Conservation (phyloP, 2,888 invertebrate species). For the Sphaerophoria taeniata region DNA sequence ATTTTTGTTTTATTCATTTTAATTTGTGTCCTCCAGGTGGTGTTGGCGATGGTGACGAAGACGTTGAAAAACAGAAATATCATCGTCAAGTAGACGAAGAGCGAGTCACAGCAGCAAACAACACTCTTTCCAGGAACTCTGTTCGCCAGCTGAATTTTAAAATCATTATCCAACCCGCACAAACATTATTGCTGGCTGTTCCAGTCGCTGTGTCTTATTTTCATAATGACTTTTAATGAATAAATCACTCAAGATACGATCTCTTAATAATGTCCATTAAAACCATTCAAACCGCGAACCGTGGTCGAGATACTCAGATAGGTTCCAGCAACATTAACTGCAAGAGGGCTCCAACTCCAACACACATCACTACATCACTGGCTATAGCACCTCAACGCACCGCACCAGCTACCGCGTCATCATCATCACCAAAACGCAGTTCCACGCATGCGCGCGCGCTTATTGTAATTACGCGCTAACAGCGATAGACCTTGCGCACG, state of each 20-base stretch:
- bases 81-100: conserved; percentile 29
- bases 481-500: conserved; percentile 67
- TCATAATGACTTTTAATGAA: conserved; percentile 82
- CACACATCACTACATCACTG: not conserved
- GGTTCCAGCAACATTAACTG: not conserved
- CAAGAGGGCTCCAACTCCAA: conserved; percentile 34
- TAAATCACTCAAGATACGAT: conserved; percentile 83
- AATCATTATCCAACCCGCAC: conserved; percentile 56
- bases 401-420: conserved; percentile 68
- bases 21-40: not conserved
- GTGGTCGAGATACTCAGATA: conserved; percentile 73
- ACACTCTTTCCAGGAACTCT: conserved; percentile 71
- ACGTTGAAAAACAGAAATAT: conserved; percentile 55
- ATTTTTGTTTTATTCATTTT: conserved; percentile 5
- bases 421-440: conserved; percentile 65
- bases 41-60: conserved; percentile 18
- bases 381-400: conserved; percentile 58
- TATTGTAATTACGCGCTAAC: conserved; percentile 75
- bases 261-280: conserved; percentile 82
- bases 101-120: conserved; percentile 26
- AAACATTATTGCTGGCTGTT: conserved; percentile 37
- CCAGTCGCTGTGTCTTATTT: conserved; percentile 68
- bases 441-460: conserved; percentile 74
- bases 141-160: conserved; percentile 72
- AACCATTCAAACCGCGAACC: conserved; percentile 75